Conservation (phyloP, 2,888 invertebrate species). For the Diarsia mendica region DNA sequence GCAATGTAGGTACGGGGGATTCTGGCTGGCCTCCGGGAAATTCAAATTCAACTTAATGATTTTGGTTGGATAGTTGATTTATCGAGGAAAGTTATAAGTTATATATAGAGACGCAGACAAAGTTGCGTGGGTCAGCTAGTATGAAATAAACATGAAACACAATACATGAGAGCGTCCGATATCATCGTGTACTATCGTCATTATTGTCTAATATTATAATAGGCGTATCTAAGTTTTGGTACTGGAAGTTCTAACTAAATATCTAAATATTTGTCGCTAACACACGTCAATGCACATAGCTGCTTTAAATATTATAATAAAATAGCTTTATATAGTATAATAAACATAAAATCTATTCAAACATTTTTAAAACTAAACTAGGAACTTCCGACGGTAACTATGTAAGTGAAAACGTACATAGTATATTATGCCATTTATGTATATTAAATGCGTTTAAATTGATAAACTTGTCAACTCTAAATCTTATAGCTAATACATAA, state of each 20-base stretch:
- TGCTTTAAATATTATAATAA: conserved; percentile 14
- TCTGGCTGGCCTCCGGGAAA: too few relatives aligned
- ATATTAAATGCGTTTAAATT: conserved; percentile 51
- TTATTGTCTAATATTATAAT: conserved; percentile 26
- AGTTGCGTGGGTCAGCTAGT: too few relatives aligned
- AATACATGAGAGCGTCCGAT: too few relatives aligned
- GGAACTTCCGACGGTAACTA: conserved; percentile 61
- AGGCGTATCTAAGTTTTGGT: conserved; percentile 8
- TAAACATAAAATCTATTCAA: conserved; percentile 19
- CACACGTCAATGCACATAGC: neutral
- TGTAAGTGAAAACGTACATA: conserved; percentile 46
- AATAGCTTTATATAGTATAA: too few relatives aligned
- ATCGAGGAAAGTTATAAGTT: too few relatives aligned
- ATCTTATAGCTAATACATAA: conserved; percentile 34
- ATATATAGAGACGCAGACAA: too few relatives aligned
- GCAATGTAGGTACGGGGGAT: too few relatives aligned
- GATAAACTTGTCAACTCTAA: conserved; percentile 18
- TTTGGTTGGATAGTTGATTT: too few relatives aligned
- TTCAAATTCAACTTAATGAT: too few relatives aligned
- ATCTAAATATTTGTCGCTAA: neutral
- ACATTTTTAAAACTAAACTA: conserved; percentile 51
- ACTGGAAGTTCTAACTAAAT: conserved; percentile 25
- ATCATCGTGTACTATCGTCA: neutral
- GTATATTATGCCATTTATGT: conserved; percentile 41
- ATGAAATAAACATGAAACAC: conserved; percentile 7